These are phyloP conservation scores for Drosophila diplacantha DNA, from an alignment of 2,888 invertebrate genomes.

Conservation along the genomic window DNA sequence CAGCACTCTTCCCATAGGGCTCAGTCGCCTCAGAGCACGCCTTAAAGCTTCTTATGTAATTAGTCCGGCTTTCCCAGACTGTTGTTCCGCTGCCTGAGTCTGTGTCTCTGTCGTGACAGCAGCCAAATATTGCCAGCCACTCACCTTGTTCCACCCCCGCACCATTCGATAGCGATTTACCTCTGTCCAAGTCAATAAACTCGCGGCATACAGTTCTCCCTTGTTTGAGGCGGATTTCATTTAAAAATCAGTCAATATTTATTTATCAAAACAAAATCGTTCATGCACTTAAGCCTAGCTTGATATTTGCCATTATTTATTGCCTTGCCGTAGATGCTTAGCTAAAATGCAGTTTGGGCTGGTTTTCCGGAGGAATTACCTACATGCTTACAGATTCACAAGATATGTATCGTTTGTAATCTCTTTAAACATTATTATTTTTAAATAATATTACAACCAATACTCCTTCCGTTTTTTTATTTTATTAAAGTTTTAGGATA, in stretches of 20 bases:
- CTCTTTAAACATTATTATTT: not conserved
- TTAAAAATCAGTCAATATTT: constrained; percentile 64
- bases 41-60: constrained; percentile 36
- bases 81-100: constrained; percentile 47
- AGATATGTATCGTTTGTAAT: not conserved
- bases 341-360: constrained; percentile 35
- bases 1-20: constrained; percentile 46
- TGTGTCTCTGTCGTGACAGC: constrained; percentile 32
- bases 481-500: not conserved
- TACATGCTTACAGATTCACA: not conserved
- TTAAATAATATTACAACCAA: not conserved
- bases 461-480: not conserved
- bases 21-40: constrained; percentile 37
- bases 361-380: not conserved
- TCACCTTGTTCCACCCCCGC: constrained; percentile 3
- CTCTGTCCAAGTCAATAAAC: constrained; percentile 38
- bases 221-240: constrained; percentile 9
- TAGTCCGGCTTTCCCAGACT: constrained; percentile 28
- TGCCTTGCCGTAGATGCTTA: constrained; percentile 38
- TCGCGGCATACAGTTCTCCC: constrained; percentile 18
- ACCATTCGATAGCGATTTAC: constrained; percentile 6
- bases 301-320: constrained; percentile 46
- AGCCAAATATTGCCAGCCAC: constrained; percentile 32
- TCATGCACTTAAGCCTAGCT: constrained; percentile 56
- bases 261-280: constrained; percentile 65